A percentile compares a stretch with the other conserved stretches of the same genome.
Evolutionary conservation across 2,797 vertebrate genomes (phyloP).

Genomic region (Eulemur coronatus): DNA sequence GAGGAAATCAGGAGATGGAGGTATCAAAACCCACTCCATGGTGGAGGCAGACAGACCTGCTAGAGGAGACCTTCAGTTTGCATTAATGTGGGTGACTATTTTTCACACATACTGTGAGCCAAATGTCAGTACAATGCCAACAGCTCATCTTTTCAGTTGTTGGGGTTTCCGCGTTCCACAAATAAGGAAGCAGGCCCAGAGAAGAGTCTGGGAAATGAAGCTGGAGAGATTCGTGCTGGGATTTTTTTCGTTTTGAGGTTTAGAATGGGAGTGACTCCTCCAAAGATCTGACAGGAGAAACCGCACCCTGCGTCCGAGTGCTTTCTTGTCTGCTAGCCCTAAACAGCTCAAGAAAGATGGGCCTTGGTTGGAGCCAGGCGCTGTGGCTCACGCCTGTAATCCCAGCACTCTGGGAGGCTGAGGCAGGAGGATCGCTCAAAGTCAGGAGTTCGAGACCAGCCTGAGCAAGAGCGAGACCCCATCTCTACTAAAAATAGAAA

Average conservation of each 20-base stretch:
- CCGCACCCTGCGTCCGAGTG: rapidly evolving
- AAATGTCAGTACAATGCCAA: neutral
- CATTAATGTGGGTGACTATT: rapidly evolving
- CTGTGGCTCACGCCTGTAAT: too few relatives aligned
- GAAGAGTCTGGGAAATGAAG: neutral
- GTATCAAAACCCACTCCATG: neutral
- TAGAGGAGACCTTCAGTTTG: neutral
- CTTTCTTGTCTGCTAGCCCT: neutral
- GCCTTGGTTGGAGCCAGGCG: neutral
- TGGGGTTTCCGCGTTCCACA: neutral
- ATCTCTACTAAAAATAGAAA: too few relatives aligned
- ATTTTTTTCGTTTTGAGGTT: neutral
- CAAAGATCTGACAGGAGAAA: neutral
- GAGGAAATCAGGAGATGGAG: neutral
- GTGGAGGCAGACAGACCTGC: neutral
- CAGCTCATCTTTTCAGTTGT: neutral
- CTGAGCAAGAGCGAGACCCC: too few relatives aligned
- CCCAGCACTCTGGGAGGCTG: too few relatives aligned
- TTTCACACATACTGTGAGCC: neutral
- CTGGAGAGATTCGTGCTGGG: neutral
- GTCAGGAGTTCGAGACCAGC: too few relatives aligned
- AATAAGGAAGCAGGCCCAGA: neutral
- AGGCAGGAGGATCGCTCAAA: too few relatives aligned
- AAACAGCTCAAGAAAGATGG: neutral
- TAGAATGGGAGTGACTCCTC: neutral